Evolutionary conservation across 2,113 vertebrate species (phyloP).

Genomic region (Cryptomyrus ogoouensis): DNA sequence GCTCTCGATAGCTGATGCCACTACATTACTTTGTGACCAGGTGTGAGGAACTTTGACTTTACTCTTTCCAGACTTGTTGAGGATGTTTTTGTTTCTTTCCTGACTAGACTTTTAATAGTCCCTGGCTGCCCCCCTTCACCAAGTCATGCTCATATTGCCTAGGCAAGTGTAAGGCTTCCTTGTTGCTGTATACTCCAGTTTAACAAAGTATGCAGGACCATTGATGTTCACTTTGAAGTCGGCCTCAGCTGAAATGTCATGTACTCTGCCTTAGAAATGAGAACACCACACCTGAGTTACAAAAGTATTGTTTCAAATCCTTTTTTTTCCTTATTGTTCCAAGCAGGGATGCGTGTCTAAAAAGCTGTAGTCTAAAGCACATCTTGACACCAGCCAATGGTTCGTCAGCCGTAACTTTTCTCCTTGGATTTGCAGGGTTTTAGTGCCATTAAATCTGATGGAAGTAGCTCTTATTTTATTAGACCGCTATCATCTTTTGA

Average conservation of each 20-base stretch:
- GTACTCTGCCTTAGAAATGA: background rate
- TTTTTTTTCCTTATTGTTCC: background rate
- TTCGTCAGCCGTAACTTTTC: background rate
- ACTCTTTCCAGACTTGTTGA: background rate
- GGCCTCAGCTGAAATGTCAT: background rate
- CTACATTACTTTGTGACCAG: background rate
- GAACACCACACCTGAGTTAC: background rate
- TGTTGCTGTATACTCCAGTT: background rate
- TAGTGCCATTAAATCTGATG: background rate
- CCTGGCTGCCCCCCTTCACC: background rate
- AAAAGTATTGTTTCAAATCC: background rate
- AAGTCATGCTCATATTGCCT: background rate
- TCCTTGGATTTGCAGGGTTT: background rate
- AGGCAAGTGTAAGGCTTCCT: background rate
- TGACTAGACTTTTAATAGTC: background rate
- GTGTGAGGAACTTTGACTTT: background rate
- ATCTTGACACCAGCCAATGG: background rate
- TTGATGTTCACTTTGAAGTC: background rate
- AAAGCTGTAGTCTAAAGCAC: background rate
- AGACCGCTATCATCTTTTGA: background rate
- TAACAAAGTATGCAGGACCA: background rate
- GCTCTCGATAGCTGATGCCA: background rate
- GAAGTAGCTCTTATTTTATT: background rate
- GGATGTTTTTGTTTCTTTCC: background rate
- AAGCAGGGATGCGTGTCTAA: background rate